phyloP scores from a whole-genome alignment of 2,888 invertebrate species.

The Hydraecia micacea region DNA sequence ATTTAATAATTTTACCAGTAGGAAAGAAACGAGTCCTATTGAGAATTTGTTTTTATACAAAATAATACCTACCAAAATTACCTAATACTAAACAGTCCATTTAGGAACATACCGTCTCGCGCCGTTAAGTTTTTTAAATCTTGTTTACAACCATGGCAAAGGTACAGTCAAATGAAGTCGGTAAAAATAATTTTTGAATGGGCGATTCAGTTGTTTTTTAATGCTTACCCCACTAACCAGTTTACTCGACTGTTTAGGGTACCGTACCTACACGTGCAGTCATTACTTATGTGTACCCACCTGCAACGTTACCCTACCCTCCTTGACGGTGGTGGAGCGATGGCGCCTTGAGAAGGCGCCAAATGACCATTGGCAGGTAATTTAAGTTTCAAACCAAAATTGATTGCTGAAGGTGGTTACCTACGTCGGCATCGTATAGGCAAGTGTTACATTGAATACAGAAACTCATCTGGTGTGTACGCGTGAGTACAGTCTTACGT shows the following conservation, averaged over 20 bases:
- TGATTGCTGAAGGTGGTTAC: neutral
- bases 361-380: neutral
- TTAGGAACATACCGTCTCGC: slow-evolving; percentile 28
- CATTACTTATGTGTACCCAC: slow-evolving; percentile 11
- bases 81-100: slow-evolving; percentile 10
- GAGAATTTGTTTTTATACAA: neutral
- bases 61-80: neutral
- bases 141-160: slow-evolving; percentile 28
- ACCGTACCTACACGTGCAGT: slow-evolving; percentile 24
- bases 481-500: neutral
- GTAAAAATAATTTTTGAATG: slow-evolving; percentile 2
- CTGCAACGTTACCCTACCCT: slow-evolving; percentile 18
- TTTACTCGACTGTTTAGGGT: slow-evolving; percentile 21
- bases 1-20: neutral
- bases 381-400: slow-evolving; percentile 15
- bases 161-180: slow-evolving; percentile 5
- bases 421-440: neutral
- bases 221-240: slow-evolving; percentile 28
- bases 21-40: neutral
- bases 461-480: slow-evolving; percentile 16
- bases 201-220: slow-evolving; percentile 13
- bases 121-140: slow-evolving; percentile 26
- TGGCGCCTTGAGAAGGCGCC: slow-evolving; percentile 7
- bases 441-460: slow-evolving; percentile 8
- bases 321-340: neutral